Conservation (phyloP, 2,888 invertebrate genomes). For the Pterobdella sp. region DNA sequence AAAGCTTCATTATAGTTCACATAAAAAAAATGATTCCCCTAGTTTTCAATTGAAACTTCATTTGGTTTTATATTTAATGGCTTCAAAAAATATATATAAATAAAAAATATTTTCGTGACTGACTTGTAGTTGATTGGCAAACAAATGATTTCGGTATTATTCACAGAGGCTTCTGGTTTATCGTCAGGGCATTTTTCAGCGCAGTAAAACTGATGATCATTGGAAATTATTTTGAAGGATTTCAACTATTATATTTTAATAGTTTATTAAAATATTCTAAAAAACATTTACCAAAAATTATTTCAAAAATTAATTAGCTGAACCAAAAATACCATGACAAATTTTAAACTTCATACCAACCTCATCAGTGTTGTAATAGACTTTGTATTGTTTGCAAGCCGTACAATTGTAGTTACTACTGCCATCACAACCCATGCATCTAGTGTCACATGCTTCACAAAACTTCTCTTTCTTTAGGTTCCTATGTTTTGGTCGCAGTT, state of each 20-base stretch:
- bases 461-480: constrained; percentile 54
- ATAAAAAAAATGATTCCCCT: too few species aligned
- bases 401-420: constrained; percentile 42
- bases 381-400: constrained; percentile 41
- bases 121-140: constrained; percentile 11
- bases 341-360: too few species aligned
- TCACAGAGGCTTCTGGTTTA: constrained; percentile 17
- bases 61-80: not conserved
- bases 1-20: too few species aligned
- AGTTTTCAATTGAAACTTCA: too few species aligned
- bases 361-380: constrained; percentile 37
- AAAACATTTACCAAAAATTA: not conserved
- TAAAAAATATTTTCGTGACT: not conserved
- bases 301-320: not conserved
- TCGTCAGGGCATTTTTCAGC: constrained; percentile 67
- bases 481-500: not conserved
- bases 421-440: constrained; percentile 64
- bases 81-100: not conserved
- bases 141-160: constrained; percentile 20
- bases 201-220: constrained; percentile 72
- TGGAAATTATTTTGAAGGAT: too few species aligned
- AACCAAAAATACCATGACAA: not conserved
- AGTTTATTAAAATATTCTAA: not conserved
- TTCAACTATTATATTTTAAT: too few species aligned
- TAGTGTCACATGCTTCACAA: constrained; percentile 68